Evolutionary conservation across 2,888 invertebrate genomes (phyloP).

Genomic region (Hyposoter dolosus): DNA sequence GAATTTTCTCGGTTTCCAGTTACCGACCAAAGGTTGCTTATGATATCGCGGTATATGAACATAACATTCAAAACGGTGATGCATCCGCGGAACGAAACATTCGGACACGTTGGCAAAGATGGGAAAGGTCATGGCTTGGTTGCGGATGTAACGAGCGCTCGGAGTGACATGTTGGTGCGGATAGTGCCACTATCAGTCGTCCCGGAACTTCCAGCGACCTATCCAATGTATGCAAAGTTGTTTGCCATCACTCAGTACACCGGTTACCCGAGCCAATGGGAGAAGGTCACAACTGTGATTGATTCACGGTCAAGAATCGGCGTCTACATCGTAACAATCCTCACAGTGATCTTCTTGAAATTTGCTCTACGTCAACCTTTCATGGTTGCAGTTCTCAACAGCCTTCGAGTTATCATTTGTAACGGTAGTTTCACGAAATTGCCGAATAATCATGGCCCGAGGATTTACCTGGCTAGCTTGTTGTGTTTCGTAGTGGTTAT

Average conservation of each 20-base stretch:
- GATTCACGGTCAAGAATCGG: background rate
- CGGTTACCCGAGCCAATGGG: constrained; percentile 1
- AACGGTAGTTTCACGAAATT: constrained; percentile 16
- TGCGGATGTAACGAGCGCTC: background rate
- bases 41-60: background rate
- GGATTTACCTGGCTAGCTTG: constrained; percentile 21
- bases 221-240: background rate
- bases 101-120: background rate
- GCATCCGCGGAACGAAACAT: background rate
- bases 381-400: background rate
- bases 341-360: constrained; percentile 19
- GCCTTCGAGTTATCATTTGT: constrained; percentile 19
- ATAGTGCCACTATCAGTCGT: background rate
- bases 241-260: constrained; percentile 12
- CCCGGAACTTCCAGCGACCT: background rate
- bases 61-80: background rate
- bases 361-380: background rate
- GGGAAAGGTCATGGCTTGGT: background rate
- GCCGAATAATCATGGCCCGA: background rate
- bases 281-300: constrained; percentile 8
- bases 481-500: constrained; percentile 22
- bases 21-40: background rate
- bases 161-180: background rate
- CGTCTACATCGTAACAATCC: background rate
- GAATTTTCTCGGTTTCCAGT: background rate